These are phyloP conservation scores for Brachypodius melanocephalos DNA, from an alignment of 2,113 vertebrate genomes.

Conservation along the genomic window DNA sequence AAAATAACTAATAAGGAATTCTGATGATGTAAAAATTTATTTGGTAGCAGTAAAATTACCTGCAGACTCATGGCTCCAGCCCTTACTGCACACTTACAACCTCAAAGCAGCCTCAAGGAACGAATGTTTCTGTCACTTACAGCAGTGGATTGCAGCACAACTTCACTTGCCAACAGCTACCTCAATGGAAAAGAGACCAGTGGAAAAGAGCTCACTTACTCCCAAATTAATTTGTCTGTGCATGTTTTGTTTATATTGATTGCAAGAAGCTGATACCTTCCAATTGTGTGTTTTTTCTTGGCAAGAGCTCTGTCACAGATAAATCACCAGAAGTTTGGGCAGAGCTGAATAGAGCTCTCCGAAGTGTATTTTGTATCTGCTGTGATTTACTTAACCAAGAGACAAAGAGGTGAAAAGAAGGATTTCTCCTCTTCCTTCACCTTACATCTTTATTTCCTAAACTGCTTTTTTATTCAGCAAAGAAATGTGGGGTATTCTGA, in stretches of 20 bases:
- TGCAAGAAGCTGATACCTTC: neutral
- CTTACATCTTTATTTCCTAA: neutral
- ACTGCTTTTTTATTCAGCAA: neutral
- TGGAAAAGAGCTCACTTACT: neutral
- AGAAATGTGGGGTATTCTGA: neutral
- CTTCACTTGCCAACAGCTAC: neutral
- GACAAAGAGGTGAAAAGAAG: neutral
- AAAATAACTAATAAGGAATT: neutral
- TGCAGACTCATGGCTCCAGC: neutral
- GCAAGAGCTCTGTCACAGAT: neutral
- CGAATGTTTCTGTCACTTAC: fast-evolving
- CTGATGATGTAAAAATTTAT: neutral
- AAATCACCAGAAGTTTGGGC: neutral
- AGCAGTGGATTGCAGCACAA: neutral
- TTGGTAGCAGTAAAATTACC: neutral
- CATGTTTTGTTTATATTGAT: neutral
- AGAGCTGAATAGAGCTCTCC: neutral
- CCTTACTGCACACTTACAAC: neutral
- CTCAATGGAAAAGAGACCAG: neutral
- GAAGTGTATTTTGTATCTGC: neutral
- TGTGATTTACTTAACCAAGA: slow-evolving; percentile 3
- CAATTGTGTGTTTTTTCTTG: neutral
- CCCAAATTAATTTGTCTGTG: neutral
- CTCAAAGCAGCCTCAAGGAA: neutral
- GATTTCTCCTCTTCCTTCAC: neutral